Percentiles rank a stretch among this genome's conserved stretches.
Conservation (phyloP, 2,113 vertebrate species). For the Pachypanchax playfairii region DNA sequence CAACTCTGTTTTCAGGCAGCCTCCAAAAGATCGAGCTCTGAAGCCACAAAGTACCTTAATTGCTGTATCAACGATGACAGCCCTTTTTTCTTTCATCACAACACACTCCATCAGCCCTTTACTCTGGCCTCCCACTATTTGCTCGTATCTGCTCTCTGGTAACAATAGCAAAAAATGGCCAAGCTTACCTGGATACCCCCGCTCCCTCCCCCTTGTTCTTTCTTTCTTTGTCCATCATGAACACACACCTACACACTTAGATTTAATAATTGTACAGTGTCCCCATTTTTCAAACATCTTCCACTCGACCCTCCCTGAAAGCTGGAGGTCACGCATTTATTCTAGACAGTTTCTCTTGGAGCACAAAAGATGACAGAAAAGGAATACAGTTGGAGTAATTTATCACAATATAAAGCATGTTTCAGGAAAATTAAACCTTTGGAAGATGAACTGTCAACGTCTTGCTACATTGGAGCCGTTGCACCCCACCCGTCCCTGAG, state of each 20-base stretch:
- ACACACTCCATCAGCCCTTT: slow-evolving; percentile 54
- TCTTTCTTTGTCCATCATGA: slow-evolving; percentile 18
- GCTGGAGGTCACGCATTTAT: slow-evolving; percentile 55
- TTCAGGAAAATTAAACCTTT: slow-evolving; percentile 62
- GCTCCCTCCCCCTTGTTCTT: background rate
- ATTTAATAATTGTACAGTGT: slow-evolving; percentile 28
- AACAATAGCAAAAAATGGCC: slow-evolving; percentile 39
- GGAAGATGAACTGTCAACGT: slow-evolving; percentile 37
- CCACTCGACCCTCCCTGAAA: slow-evolving; percentile 27
- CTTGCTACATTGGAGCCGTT: slow-evolving; percentile 40
- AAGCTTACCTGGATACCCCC: slow-evolving; percentile 9
- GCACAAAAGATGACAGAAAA: slow-evolving; percentile 18
- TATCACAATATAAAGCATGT: slow-evolving; percentile 63
- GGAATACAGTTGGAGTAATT: slow-evolving; percentile 60
- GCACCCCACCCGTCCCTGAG: slow-evolving; percentile 4
- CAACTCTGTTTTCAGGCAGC: slow-evolving; percentile 38
- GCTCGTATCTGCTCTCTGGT: slow-evolving; percentile 47
- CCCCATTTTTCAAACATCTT: slow-evolving; percentile 20
- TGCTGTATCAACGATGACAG: slow-evolving; percentile 49
- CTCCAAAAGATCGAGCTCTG: slow-evolving; percentile 43
- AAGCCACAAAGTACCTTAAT: slow-evolving; percentile 55
- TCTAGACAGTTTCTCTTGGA: slow-evolving; percentile 48
- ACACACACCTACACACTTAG: background rate
- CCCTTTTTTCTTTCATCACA: slow-evolving; percentile 55
- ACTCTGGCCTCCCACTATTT: slow-evolving; percentile 41